Conservation (phyloP, 2,113 vertebrate species). For the Strix aluco region DNA sequence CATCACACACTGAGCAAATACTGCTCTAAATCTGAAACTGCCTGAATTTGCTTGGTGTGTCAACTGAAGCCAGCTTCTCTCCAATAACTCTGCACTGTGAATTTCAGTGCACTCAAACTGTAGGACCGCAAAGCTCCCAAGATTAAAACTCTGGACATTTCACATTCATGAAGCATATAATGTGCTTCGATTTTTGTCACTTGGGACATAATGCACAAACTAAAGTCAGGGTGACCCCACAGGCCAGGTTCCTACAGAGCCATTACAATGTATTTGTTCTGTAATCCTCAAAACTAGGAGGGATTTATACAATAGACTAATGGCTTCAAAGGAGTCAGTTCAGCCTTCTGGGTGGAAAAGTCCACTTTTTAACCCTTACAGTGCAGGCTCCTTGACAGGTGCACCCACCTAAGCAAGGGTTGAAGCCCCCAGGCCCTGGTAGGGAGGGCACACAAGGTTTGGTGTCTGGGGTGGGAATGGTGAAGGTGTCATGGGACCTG, state of each 20-base stretch:
- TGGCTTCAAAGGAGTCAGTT: constrained; percentile 44
- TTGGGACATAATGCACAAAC: neutral
- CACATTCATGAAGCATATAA: constrained; percentile 39
- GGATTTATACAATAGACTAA: constrained; percentile 58
- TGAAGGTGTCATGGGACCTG: neutral
- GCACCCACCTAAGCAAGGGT: neutral
- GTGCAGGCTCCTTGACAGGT: neutral
- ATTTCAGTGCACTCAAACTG: neutral
- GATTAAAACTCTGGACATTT: constrained; percentile 38
- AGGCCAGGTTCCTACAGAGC: constrained; percentile 24
- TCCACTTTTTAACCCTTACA: constrained; percentile 35
- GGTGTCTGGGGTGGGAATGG: neutral
- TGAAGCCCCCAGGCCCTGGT: neutral
- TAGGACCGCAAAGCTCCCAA: neutral
- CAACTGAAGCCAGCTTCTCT: neutral
- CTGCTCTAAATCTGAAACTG: neutral
- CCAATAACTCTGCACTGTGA: neutral
- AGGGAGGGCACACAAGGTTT: neutral
- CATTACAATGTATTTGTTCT: constrained; percentile 49
- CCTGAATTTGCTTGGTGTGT: neutral
- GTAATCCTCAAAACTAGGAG: constrained; percentile 52
- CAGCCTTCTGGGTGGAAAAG: constrained; percentile 19
- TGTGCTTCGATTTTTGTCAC: constrained; percentile 49
- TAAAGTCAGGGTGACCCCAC: constrained; percentile 31
- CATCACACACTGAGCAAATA: neutral